Base-by-base conservation (phyloP, 2,797 vertebrate species). In the Acrossocheilus wenchowensis region DNA sequence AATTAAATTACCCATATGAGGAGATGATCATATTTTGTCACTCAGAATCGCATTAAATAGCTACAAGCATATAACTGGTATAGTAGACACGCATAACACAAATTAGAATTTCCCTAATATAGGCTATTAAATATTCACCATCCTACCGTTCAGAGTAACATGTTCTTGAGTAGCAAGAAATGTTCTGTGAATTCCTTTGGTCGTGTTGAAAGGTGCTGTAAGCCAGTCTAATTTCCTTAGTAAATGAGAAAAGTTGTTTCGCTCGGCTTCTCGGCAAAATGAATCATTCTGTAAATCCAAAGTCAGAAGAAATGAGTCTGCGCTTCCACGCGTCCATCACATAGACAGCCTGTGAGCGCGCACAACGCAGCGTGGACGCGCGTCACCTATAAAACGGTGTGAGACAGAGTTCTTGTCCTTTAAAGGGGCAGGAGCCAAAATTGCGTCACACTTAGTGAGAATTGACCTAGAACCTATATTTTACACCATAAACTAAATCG, bases 401-500 rank as follows among this genome's bases (percentile, higher is more conserved):
- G 60, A 77, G 71, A 48, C 66, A 54, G 77, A 68, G 80, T 72
- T 74, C 69, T 6, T 60, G 48, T 64, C 26, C n/a, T 82, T 84
- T 88, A 88, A 88, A 86, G 87, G 57, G n/a, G 39, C 81, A 83
- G 74, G 45, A 54, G 10, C 11, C 15, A 30, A 77, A n/a, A 82
- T 41, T 39, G 52, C 71, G 57, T 45, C 39, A 50, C 5, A 19
- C 5, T 60, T 36, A 30, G 4, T n/a, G 30, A 34, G 54, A 79
- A 62, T 1, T 36, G 2, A 54, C 50, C 74, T 36, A 19, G 50
- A 52, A 36, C 30, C 19, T 36, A 36, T 54, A 77, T 36, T 77
- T 77, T 21, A 54, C 30, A 54, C 30, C 30, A 26, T n/a, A 0
- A 11, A 19, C 7, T 39, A 36, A 54, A 23, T 39, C 50, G 12